phyloP scores from a whole-genome alignment of 2,797 vertebrate species.

The Nannoperca obscura region DNA sequence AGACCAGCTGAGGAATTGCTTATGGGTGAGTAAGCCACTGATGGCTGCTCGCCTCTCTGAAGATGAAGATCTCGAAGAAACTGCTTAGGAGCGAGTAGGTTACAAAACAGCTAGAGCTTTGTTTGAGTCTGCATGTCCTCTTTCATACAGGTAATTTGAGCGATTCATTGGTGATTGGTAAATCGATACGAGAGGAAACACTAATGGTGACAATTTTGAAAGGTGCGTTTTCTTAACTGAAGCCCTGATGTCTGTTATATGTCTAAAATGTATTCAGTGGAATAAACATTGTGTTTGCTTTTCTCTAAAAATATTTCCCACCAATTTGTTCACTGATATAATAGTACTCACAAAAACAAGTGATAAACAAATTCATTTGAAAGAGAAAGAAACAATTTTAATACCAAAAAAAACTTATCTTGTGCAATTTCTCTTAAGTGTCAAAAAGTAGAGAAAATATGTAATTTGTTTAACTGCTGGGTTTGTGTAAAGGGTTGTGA shows the following conservation, averaged over 20 bases:
- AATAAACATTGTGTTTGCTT: slow-evolving; percentile 4
- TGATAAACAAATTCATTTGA: background rate
- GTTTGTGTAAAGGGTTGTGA: slow-evolving; percentile 6
- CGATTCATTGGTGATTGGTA: slow-evolving; percentile 20
- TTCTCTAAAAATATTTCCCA: background rate
- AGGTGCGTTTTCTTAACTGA: background rate
- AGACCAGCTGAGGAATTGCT: slow-evolving; percentile 75
- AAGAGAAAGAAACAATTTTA: background rate
- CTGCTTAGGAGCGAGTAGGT: slow-evolving; percentile 36
- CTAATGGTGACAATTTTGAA: background rate
- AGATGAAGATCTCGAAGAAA: slow-evolving; percentile 64
- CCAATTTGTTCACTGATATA: too few species aligned
- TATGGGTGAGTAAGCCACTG: slow-evolving; percentile 79
- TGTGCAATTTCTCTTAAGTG: background rate
- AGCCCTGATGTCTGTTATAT: too few species aligned
- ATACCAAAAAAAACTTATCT: background rate
- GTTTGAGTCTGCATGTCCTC: slow-evolving; percentile 20
- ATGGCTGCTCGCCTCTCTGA: slow-evolving; percentile 60
- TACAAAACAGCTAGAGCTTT: slow-evolving; percentile 35
- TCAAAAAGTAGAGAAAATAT: background rate
- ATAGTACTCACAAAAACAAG: background rate
- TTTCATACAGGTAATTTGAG: slow-evolving; percentile 14
- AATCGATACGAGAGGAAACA: slow-evolving; percentile 23
- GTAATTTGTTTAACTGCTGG: background rate
- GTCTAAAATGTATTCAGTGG: background rate